Percentiles rank a stretch among this genome's conserved stretches.
phyloP scores from a whole-genome alignment of 2,113 vertebrate genomes.

The Scartelaos histophorus region DNA sequence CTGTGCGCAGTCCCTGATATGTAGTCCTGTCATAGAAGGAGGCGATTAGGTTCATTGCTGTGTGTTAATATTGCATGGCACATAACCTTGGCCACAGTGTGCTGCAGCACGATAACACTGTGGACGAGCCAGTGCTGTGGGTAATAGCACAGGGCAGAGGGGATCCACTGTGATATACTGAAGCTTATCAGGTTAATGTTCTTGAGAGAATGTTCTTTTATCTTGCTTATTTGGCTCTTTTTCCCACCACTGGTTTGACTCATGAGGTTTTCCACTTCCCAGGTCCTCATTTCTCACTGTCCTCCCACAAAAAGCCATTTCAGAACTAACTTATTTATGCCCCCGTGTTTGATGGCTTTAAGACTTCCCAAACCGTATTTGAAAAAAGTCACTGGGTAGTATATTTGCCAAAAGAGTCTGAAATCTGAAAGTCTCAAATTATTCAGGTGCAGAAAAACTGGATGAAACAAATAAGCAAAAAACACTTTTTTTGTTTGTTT shows the following conservation, averaged over 20 bases:
- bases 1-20: slow-evolving; percentile 23
- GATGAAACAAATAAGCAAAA: too few species aligned
- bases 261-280: slow-evolving; percentile 5
- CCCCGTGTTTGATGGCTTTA: slow-evolving; percentile 8
- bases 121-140: slow-evolving; percentile 27
- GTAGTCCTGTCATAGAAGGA: slow-evolving; percentile 41
- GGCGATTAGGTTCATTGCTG: slow-evolving; percentile 40
- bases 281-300: slow-evolving; percentile 40
- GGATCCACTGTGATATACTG: slow-evolving; percentile 51
- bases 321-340: slow-evolving; percentile 14
- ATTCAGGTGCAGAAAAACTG: too few species aligned
- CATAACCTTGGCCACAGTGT: slow-evolving; percentile 52
- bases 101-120: slow-evolving; percentile 53
- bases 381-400: neutral
- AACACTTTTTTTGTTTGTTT: too few species aligned
- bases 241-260: slow-evolving; percentile 39
- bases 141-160: slow-evolving; percentile 37
- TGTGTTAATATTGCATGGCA: slow-evolving; percentile 32
- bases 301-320: slow-evolving; percentile 23
- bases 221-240: slow-evolving; percentile 38
- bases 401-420: neutral
- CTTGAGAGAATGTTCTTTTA: slow-evolving; percentile 50
- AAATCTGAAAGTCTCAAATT: neutral
- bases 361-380: neutral
- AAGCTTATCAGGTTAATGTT: slow-evolving; percentile 47